These are phyloP conservation scores for Lateolabrax maculatus DNA, from an alignment of 2,797 vertebrate genomes.

Conservation along the genomic window DNA sequence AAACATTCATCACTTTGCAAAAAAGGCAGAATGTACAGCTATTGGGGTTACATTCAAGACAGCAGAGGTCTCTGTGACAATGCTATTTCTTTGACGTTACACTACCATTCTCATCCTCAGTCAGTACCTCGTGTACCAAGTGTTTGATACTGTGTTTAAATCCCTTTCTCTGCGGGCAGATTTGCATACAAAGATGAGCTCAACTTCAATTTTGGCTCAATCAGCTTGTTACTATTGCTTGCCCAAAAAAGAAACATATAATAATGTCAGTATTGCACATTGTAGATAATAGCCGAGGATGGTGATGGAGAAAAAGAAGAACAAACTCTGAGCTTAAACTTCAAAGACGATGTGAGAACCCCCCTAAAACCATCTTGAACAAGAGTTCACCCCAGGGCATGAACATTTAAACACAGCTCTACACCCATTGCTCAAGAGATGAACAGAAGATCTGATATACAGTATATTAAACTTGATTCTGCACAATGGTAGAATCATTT, in stretches of 20 bases:
- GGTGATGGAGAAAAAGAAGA: not conserved
- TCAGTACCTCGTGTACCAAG: not conserved
- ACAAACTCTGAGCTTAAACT: conserved; percentile 6
- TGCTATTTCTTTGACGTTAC: not conserved
- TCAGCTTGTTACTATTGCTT: not conserved
- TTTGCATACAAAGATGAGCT: conserved; percentile 28
- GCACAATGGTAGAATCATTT: not conserved
- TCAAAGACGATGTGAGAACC: not conserved
- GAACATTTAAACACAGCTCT: not conserved
- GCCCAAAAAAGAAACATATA: not conserved
- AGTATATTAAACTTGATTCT: not conserved
- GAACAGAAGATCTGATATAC: not conserved
- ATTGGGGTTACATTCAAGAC: not conserved
- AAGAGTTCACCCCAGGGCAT: conserved; percentile 8
- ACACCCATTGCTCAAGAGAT: not conserved
- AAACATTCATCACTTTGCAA: not conserved
- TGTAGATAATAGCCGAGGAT: not conserved
- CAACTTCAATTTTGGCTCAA: not conserved
- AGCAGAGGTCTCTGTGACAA: not conserved
- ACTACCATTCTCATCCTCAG: no score
- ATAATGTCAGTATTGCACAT: not conserved
- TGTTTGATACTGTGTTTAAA: conserved; percentile 24
- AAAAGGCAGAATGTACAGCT: not conserved
- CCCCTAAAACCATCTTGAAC: conserved; percentile 1
- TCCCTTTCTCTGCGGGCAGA: not conserved